phyloP scores from a whole-genome alignment of 1,140 invertebrate species.

The Trinorchestia longiramus region DNA sequence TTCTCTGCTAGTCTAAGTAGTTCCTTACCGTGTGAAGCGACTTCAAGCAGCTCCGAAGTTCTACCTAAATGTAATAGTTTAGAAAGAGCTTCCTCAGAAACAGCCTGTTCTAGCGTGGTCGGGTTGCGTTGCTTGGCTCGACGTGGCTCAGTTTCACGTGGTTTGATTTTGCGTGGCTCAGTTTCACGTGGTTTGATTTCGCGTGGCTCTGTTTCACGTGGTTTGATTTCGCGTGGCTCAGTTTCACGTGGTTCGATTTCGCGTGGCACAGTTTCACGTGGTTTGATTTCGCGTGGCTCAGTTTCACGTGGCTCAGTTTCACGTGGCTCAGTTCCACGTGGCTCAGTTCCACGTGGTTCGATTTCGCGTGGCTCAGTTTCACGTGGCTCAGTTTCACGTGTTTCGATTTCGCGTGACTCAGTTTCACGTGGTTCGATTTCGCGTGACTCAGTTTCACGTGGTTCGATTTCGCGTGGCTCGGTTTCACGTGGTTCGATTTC shows the following conservation, averaged over 20 bases:
- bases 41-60: not conserved
- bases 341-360: too few relatives aligned
- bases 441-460: not conserved
- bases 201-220: not conserved
- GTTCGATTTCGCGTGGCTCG: not conserved
- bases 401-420: too few relatives aligned
- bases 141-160: not conserved
- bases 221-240: too few relatives aligned
- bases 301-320: too few relatives aligned
- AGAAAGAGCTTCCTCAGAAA: not conserved
- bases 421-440: not conserved
- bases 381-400: too few relatives aligned
- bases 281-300: too few relatives aligned
- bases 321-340: too few relatives aligned
- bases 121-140: not conserved
- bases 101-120: not conserved
- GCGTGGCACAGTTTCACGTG: too few relatives aligned
- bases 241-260: too few relatives aligned
- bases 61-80: not conserved
- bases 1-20: not conserved
- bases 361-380: too few relatives aligned
- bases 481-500: not conserved
- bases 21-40: not conserved
- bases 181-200: not conserved
- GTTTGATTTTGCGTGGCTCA: not conserved